These are phyloP conservation scores for Tipula helvola DNA, from an alignment of 2,888 invertebrate species.

Conservation along the genomic window DNA sequence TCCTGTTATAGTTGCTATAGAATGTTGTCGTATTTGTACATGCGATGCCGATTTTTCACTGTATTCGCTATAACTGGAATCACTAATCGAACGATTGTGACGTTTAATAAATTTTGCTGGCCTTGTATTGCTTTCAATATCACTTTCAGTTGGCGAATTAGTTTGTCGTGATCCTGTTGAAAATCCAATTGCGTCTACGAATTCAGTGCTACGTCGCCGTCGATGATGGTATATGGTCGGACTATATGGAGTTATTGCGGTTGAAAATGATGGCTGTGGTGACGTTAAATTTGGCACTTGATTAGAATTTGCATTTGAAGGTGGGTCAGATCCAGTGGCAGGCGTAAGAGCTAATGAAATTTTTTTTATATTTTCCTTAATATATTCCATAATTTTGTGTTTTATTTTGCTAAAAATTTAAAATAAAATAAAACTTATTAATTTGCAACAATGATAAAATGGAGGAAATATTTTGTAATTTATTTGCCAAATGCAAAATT, in stretches of 20 bases:
- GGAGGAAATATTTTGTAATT: neutral
- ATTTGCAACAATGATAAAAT: neutral
- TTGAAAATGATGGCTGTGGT: neutral
- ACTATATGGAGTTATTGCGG: neutral
- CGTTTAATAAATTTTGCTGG: neutral
- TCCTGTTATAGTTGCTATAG: neutral
- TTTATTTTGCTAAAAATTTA: neutral
- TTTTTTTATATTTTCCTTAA: neutral
- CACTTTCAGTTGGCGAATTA: neutral
- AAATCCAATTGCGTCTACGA: neutral
- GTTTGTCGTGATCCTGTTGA: neutral
- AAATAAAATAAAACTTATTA: neutral
- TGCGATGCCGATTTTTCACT: neutral
- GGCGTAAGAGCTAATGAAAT: neutral
- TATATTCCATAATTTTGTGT: neutral
- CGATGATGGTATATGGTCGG: neutral
- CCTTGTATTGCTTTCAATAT: neutral
- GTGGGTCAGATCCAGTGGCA: neutral
- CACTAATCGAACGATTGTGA: neutral
- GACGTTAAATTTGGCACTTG: neutral
- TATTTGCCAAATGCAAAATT: neutral
- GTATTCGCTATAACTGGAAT: neutral
- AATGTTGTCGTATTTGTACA: neutral
- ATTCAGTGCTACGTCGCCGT: neutral
- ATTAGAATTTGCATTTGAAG: neutral